Evolutionary conservation across 2,888 invertebrate species (phyloP).

Genomic region (Nasonia oneida): DNA sequence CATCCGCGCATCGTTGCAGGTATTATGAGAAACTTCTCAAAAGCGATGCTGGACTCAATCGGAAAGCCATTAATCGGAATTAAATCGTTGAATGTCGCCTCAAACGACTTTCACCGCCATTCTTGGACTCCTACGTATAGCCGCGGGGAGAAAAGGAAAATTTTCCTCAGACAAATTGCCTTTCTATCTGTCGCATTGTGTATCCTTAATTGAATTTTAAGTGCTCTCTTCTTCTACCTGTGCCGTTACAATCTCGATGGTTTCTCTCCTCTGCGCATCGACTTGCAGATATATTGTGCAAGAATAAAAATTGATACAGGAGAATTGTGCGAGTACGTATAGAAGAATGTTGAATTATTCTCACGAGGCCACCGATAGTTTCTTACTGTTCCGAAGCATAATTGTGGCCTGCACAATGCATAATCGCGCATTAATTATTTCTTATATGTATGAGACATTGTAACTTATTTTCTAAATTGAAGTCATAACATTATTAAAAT

Average conservation of each 20-base stretch:
- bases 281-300: constrained; percentile 1
- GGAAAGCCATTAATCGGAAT: constrained; percentile 68
- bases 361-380: neutral
- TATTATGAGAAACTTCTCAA: constrained; percentile 30
- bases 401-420: neutral
- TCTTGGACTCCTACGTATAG: constrained; percentile 58
- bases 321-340: neutral
- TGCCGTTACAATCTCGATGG: constrained; percentile 41
- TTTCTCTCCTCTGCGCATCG: constrained; percentile 24
- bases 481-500: neutral
- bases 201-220: constrained; percentile 60
- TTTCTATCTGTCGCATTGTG: constrained; percentile 61
- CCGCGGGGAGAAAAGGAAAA: constrained; percentile 46
- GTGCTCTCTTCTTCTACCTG: constrained; percentile 33
- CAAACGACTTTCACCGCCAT: constrained; percentile 67
- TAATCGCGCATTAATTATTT: neutral
- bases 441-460: too few relatives aligned
- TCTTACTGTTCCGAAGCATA: neutral
- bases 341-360: neutral
- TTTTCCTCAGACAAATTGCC: constrained; percentile 59
- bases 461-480: neutral
- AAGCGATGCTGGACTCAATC: constrained; percentile 54
- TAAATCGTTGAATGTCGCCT: constrained; percentile 61
- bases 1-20: neutral
- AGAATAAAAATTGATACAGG: neutral